Conservation (phyloP, 2,888 invertebrate genomes). For the Nomada hirtipes region DNA sequence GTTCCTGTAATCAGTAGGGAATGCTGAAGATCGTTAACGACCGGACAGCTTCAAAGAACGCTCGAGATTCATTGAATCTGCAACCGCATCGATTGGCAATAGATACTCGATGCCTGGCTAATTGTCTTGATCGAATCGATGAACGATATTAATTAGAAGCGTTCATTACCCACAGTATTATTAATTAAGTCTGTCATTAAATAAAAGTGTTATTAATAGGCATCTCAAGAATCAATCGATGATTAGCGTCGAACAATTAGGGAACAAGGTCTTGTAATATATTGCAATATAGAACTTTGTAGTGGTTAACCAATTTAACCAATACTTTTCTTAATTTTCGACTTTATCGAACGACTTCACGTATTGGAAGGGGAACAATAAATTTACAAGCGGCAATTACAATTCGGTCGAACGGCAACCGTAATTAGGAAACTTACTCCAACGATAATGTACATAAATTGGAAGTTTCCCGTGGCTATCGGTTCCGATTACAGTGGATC, state of each 20-base stretch:
- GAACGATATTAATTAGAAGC: conserved; percentile 10
- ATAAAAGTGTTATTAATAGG: conserved; percentile 9
- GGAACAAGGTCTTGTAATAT: too few relatives aligned
- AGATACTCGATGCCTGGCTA: not conserved
- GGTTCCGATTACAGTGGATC: conserved; percentile 21
- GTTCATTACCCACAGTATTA: conserved; percentile 1
- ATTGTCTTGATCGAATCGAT: conserved; percentile 12
- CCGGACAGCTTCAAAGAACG: not conserved
- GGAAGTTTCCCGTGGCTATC: conserved; percentile 26
- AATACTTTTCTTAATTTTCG: conserved; percentile 22
- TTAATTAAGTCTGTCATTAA: conserved; percentile 20
- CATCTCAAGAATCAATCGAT: not conserved
- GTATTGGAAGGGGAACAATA: conserved; percentile 9
- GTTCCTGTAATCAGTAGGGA: not conserved
- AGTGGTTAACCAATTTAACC: too few relatives aligned
- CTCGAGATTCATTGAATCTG: not conserved
- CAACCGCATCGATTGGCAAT: conserved; percentile 14
- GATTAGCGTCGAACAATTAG: not conserved
- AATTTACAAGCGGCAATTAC: conserved; percentile 47
- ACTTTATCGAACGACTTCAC: conserved; percentile 24
- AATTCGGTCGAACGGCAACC: conserved; percentile 41
- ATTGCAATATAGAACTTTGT: too few relatives aligned
- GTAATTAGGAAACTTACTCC: conserved; percentile 53
- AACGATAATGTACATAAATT: conserved; percentile 48
- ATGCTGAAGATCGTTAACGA: not conserved